Evolutionary conservation across 2,113 vertebrate genomes (phyloP), one percentile per base, ranked within the genome.

Genomic region (Emydura subglobosa): DNA sequence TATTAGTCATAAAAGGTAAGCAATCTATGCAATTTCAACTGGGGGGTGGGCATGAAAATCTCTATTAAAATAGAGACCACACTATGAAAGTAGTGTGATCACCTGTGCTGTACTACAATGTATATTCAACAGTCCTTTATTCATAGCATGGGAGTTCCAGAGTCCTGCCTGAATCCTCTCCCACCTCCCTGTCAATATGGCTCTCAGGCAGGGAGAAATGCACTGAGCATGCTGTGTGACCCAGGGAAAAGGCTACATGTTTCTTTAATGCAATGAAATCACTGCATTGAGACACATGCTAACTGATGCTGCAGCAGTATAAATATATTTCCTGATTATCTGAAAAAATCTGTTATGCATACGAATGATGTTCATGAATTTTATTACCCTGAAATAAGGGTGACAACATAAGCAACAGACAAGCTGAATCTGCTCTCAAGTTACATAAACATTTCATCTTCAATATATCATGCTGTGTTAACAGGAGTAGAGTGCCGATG

Each of bases 221-320:
- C 2, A 4, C 16, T 68, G 74, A 44, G 42, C 22, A 78, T 47
- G 25, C 25, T 78, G 25, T 2, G 11, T 5, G 3, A 27, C 22
- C 39, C 24, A 78, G 31, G 55, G 92, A 94, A 83, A 34, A 93
- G 87, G 80, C 6, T 61, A 61, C 68, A 17, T 4, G 10, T 9
- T 6, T 21, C 76, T 91, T 96, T 79, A 89, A 95, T 76, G 34
- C 82, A 92, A 39, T 86, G 51, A 93, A 95, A 91, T 21, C 55
- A 39, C 53, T 86, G 44, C 31, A 79, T 65, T 50, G 34, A 87
- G 55, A 93, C 55, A 94, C 13, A 57, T 1, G 86, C 44, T 49
- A n/a, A 53, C 3, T 39, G 50, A 54, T 3, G 1, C 39, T 49
- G 6, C 27, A 94, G 85, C 74, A 93, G 0, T 72, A 72, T 79